Base-by-base conservation (phyloP, 2,113 vertebrate genomes). In the Hippoglossus stenolepis region DNA sequence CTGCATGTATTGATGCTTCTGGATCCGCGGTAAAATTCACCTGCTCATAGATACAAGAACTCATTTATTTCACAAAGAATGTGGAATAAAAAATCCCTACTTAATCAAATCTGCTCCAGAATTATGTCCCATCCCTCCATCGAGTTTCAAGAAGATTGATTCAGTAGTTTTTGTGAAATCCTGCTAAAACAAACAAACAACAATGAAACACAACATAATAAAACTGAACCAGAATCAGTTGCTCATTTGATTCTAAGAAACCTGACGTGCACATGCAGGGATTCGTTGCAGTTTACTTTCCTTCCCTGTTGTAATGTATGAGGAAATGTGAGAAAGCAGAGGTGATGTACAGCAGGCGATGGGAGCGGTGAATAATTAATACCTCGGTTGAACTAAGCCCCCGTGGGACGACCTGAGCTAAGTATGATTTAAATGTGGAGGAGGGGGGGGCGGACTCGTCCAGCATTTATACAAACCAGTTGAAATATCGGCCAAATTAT, bases 401-500 rank as follows among this genome's bases (percentile, higher is more conserved):
- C 49, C 9, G 3, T 21, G 23, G 49, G 47, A 31, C 40, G 24
- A 38, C 11, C 11, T 2, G 17, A 54, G 57, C 40, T 38, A 58
- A 51, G 21, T 7, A 5, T 51, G 60, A 75, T 70, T 78, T 64
- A 72, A 58, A 10, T 21, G n/a, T 26, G 3, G 20, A 23, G 8
- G 43, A 59, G 51, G 14, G 63, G 53, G 60, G 20, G 51, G 20
- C 62, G 54, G 21, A 78, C 70, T 26, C 43, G 7, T 38, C 6
- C 35, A 7, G 35, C 35, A 9, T 38, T 38, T 38, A 24, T 4
- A 40, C 38, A 40, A 40, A 40, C 38, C 8, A 71, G 74, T 57
- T 47, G 61, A 73, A 83, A 77, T 59, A 70, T 47, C 28, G 63
- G 11, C 38, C 72, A 43, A 72, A n/a, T 73, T 8, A 73, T 70